phyloP scores from a whole-genome alignment of 1,140 invertebrate genomes.

The Sitophilus oryzae region DNA sequence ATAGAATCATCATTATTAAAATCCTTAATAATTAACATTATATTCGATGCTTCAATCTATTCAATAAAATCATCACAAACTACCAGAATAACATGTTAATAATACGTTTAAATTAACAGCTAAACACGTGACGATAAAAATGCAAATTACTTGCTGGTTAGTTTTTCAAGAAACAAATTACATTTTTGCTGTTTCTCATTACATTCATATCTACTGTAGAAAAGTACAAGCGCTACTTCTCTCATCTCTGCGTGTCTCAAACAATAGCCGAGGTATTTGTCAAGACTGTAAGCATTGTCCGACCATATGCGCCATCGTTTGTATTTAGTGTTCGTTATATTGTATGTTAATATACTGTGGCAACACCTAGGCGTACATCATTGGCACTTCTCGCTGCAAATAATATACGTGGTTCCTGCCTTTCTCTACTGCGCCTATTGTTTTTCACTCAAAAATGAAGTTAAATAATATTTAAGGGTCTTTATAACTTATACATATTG shows the following conservation, averaged over 20 bases:
- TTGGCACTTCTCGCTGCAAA: not conserved
- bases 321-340: not conserved
- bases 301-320: not conserved
- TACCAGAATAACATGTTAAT: too few species aligned
- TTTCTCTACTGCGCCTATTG: not conserved
- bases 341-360: not conserved
- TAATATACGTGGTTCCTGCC: not conserved
- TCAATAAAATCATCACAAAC: too few species aligned
- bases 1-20: too few species aligned
- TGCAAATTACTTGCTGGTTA: too few species aligned
- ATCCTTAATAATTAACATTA: too few species aligned
- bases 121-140: too few species aligned
- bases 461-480: too few species aligned
- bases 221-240: not conserved
- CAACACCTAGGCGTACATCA: not conserved
- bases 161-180: not conserved
- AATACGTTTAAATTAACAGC: too few species aligned
- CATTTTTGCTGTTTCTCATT: not conserved
- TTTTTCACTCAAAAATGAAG: too few species aligned
- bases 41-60: too few species aligned
- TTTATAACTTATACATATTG: too few species aligned
- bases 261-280: not conserved
- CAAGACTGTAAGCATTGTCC: not conserved
- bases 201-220: not conserved
- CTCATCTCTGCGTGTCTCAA: not conserved